These are phyloP conservation scores for Mercenaria mercenaria DNA, from an alignment of 1,140 invertebrate genomes.

Conservation along the genomic window DNA sequence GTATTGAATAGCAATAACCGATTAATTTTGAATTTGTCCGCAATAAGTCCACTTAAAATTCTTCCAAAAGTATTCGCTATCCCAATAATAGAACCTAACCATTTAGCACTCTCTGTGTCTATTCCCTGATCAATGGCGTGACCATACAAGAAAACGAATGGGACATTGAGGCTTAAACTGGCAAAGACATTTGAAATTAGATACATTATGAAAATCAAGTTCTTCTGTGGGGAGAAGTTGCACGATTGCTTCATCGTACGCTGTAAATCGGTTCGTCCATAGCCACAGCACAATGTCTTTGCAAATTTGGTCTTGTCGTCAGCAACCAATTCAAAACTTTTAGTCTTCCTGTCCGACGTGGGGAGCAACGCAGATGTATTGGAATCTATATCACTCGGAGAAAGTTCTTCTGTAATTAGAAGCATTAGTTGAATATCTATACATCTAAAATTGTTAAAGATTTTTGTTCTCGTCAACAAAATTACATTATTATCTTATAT, in stretches of 20 bases:
- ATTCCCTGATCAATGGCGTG: constrained; percentile 86
- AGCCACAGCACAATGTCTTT: too few relatives aligned
- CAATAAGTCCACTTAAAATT: constrained; percentile 81
- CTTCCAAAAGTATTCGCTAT: constrained; percentile 88
- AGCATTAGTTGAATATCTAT: too few relatives aligned
- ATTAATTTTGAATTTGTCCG: constrained; percentile 87
- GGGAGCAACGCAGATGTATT: too few relatives aligned
- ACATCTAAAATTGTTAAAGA: too few relatives aligned
- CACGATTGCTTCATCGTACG: constrained; percentile 92
- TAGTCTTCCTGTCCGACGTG: too few relatives aligned
- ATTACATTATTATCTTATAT: too few relatives aligned
- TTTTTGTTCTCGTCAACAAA: too few relatives aligned
- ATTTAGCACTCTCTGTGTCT: constrained; percentile 91
- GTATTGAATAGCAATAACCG: constrained; percentile 94
- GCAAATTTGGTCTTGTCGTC: too few relatives aligned
- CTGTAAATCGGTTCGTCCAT: too few relatives aligned
- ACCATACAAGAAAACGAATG: constrained; percentile 92
- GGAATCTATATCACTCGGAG: too few relatives aligned
- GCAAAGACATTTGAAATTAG: constrained; percentile 97
- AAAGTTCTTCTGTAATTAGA: too few relatives aligned
- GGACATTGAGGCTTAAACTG: constrained; percentile 98
- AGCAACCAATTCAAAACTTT: background rate
- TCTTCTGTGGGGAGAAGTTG: constrained; percentile 93
- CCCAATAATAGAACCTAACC: constrained; percentile 96
- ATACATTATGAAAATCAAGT: constrained; percentile 96